These are phyloP conservation scores for Lordiphosa clarofinis DNA, from an alignment of 1,140 invertebrate genomes.

Conservation along the genomic window DNA sequence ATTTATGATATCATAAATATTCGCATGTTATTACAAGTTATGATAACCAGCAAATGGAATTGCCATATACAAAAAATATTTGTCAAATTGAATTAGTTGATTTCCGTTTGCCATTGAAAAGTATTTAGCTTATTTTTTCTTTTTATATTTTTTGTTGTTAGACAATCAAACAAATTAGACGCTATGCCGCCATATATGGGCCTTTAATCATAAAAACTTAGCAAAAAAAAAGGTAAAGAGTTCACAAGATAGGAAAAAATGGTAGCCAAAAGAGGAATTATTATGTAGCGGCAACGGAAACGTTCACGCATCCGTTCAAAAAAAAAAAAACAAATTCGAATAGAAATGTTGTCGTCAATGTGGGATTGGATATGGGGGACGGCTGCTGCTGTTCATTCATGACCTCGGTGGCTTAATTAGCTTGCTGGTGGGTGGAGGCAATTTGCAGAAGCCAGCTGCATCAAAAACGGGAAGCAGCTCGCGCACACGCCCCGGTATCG, in stretches of 20 bases:
- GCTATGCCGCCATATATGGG: slow-evolving; percentile 71
- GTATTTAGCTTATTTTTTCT: slow-evolving; percentile 47
- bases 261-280: slow-evolving; percentile 69
- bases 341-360: slow-evolving; percentile 25
- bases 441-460: slow-evolving; percentile 87
- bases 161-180: slow-evolving; percentile 76
- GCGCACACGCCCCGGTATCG: slow-evolving; percentile 85
- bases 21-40: slow-evolving; percentile 15
- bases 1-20: slow-evolving; percentile 12
- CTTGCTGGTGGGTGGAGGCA: slow-evolving; percentile 88
- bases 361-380: slow-evolving; percentile 1
- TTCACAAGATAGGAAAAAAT: slow-evolving; percentile 23
- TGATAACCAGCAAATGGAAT: background rate
- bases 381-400: slow-evolving; percentile 31
- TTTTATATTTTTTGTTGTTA: slow-evolving; percentile 59
- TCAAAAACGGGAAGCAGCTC: slow-evolving; percentile 90
- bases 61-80: slow-evolving; percentile 8
- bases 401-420: slow-evolving; percentile 85
- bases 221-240: slow-evolving; percentile 44
- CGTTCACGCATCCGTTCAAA: slow-evolving; percentile 38
- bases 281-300: slow-evolving; percentile 54
- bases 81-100: slow-evolving; percentile 47
- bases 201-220: slow-evolving; percentile 64
- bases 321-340: slow-evolving; percentile 24
- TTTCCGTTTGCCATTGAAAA: slow-evolving; percentile 62